Conservation (phyloP, 2,888 invertebrate species). For the Drosophila paranaensis region DNA sequence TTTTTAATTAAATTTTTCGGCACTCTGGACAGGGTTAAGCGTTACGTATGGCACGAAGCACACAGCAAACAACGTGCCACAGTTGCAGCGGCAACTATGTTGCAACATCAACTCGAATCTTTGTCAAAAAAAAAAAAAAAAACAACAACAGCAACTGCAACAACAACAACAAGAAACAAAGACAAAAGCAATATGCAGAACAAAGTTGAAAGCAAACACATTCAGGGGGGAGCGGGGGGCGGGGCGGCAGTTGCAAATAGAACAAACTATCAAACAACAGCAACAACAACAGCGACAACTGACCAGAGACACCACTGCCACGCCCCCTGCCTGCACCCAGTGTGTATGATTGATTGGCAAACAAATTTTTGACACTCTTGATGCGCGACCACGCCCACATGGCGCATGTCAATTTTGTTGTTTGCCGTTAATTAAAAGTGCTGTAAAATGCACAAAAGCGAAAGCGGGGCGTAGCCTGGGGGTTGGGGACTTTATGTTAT, state of each 20-base stretch:
- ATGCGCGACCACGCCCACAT: constrained; percentile 13
- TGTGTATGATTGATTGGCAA: constrained; percentile 74
- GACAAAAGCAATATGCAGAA: constrained; percentile 10
- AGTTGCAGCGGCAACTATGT: constrained; percentile 16
- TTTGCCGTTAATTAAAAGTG: constrained; percentile 78
- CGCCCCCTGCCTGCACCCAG: neutral
- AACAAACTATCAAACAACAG: constrained; percentile 10
- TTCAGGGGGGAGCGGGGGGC: neutral
- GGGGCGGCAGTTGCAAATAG: constrained; percentile 27
- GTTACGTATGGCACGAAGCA: constrained; percentile 5
- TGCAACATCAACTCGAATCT: constrained; percentile 39
- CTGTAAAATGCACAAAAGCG: constrained; percentile 81
- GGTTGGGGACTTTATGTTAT: neutral
- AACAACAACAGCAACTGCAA: constrained; percentile 11
- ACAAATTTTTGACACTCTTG: constrained; percentile 75
- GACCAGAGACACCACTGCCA: neutral
- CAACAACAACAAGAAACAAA: constrained; percentile 13
- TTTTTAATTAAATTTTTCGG: constrained; percentile 75
- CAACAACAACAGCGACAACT: neutral
- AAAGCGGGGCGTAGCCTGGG: constrained; percentile 47
- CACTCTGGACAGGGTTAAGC: constrained; percentile 35
- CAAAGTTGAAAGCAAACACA: constrained; percentile 6
- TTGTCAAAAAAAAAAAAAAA: constrained; percentile 32
- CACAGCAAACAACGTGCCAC: constrained; percentile 10
- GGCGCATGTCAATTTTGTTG: constrained; percentile 61